phyloP scores from a whole-genome alignment of 92 coral and sea anemone species.

The Desmophyllum pertusum region DNA sequence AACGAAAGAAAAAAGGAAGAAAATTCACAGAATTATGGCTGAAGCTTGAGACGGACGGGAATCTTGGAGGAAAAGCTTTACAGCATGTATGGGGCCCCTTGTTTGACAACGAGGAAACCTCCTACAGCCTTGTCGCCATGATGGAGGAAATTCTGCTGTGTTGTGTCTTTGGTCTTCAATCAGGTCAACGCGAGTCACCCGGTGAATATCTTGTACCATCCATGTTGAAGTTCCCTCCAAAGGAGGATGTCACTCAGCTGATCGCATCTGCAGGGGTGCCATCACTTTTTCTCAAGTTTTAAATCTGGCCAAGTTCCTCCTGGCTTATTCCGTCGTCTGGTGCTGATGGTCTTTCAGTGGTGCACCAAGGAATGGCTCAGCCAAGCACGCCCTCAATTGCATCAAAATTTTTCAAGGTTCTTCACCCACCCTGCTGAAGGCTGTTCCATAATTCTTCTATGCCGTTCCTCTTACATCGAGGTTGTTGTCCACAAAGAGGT shows the following conservation, averaged over 20 bases:
- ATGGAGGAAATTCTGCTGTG: neutral
- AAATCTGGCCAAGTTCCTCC: neutral
- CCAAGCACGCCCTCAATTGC: neutral
- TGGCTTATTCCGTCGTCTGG: neutral
- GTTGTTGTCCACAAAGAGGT: neutral
- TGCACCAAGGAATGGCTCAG: neutral
- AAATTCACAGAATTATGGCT: neutral
- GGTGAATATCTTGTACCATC: neutral
- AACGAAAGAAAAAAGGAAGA: neutral
- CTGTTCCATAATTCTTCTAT: neutral
- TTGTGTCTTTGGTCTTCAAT: neutral
- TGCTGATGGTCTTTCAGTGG: neutral
- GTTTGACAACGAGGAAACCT: neutral
- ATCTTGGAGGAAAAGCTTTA: neutral
- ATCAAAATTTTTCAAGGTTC: neutral
- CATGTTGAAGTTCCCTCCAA: neutral
- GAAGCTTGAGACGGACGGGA: neutral
- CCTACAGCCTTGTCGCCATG: neutral
- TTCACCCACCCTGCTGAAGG: neutral
- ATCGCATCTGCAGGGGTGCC: neutral
- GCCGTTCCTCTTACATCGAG: constrained; percentile 1
- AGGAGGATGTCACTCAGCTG: neutral
- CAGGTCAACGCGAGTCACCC: neutral
- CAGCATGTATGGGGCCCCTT: neutral
- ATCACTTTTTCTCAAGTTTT: neutral